Conservation (phyloP, 2,888 invertebrate species). For the Diplazon laetatorius region DNA sequence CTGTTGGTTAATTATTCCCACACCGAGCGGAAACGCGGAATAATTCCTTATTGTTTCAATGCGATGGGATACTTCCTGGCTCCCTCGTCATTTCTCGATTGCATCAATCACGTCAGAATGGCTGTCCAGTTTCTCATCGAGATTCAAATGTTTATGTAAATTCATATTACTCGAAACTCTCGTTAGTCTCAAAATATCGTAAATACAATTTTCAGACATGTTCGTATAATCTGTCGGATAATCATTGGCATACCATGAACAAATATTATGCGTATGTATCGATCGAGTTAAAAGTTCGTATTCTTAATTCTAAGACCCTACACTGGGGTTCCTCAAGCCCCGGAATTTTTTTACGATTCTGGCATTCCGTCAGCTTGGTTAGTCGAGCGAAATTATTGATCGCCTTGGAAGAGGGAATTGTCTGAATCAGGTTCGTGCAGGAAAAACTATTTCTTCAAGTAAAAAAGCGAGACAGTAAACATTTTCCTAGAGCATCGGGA, state of each 20-base stretch:
- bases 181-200: background rate
- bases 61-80: slow-evolving; percentile 27
- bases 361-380: too few relatives aligned
- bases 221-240: slow-evolving; percentile 3
- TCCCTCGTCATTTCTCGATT: slow-evolving; percentile 14
- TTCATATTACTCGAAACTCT: background rate
- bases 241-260: background rate
- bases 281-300: background rate
- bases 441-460: too few relatives aligned
- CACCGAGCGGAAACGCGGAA: slow-evolving; percentile 47
- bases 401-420: too few relatives aligned
- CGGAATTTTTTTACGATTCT: too few relatives aligned
- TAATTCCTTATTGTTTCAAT: slow-evolving; percentile 51
- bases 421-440: too few relatives aligned
- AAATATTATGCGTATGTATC: slow-evolving; percentile 7
- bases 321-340: too few relatives aligned
- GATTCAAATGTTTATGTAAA: slow-evolving; percentile 22
- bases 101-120: slow-evolving; percentile 56
- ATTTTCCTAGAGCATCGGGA: too few relatives aligned
- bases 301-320: too few relatives aligned
- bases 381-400: too few relatives aligned
- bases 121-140: slow-evolving; percentile 11
- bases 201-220: slow-evolving; percentile 5
- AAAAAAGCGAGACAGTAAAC: too few relatives aligned
- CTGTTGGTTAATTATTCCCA: slow-evolving; percentile 66